Percentiles rank a stretch among this genome's conserved stretches.
Evolutionary conservation across 2,888 invertebrate genomes (phyloP).

Genomic region (Thera obeliscata): DNA sequence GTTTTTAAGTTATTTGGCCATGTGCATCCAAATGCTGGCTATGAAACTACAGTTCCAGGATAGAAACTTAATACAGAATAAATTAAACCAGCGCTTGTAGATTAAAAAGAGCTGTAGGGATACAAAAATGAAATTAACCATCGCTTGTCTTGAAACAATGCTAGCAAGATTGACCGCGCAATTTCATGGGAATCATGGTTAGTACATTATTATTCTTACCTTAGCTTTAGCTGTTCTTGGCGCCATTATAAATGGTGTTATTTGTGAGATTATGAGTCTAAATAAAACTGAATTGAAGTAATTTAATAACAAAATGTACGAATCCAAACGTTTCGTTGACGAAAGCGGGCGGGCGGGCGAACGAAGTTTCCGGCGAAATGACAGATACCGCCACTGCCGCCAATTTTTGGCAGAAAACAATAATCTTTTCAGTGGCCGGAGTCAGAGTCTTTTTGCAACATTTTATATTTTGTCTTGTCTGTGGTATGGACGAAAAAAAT

Average conservation of each 20-base stretch:
- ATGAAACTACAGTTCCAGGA: not conserved
- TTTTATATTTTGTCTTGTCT: no score
- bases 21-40: conserved; percentile 5
- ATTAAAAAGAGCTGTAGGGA: not conserved
- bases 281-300: conserved; percentile 19
- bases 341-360: conserved; percentile 26
- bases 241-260: conserved; percentile 64
- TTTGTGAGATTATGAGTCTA: conserved; percentile 32
- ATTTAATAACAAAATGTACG: conserved; percentile 27
- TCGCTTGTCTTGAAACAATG: conserved; percentile 56
- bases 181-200: conserved; percentile 9
- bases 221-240: conserved; percentile 73
- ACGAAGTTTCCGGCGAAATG: conserved; percentile 76
- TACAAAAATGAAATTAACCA: conserved; percentile 15
- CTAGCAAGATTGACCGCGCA: conserved; percentile 53
- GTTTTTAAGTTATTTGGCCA: conserved; percentile 10
- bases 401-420: conserved; percentile 52
- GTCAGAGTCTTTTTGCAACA: not conserved
- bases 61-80: not conserved
- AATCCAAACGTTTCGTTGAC: conserved; percentile 18
- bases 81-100: not conserved
- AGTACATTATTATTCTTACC: conserved; percentile 52
- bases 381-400: conserved; percentile 64
- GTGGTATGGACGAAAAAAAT: no score
- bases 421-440: not conserved